A percentile compares a stretch with the other conserved stretches of the same genome.
phyloP scores from a whole-genome alignment of 1,140 invertebrate genomes.

The Lepidotrigona ventralis region DNA sequence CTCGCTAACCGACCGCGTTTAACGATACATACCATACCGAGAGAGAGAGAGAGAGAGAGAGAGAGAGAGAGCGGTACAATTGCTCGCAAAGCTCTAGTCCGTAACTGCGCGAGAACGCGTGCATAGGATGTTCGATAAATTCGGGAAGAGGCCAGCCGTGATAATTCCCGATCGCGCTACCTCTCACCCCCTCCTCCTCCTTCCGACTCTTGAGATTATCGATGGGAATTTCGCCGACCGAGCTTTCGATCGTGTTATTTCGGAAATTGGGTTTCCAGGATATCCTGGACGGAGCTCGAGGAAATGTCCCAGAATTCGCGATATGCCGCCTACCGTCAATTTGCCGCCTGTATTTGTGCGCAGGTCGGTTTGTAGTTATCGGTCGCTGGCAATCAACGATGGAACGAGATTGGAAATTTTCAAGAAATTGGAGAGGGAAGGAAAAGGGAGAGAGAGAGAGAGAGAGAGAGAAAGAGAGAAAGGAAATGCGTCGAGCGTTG shows the following conservation, averaged over 20 bases:
- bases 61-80: slow-evolving; percentile 21
- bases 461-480: too few relatives aligned
- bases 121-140: slow-evolving; percentile 39
- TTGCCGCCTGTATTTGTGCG: too few relatives aligned
- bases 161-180: slow-evolving; percentile 1
- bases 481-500: background rate
- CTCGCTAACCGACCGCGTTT: slow-evolving; percentile 46
- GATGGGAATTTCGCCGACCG: background rate
- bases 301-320: background rate
- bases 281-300: background rate
- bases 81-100: slow-evolving; percentile 26
- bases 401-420: background rate
- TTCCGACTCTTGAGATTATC: background rate
- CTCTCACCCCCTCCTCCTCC: too few relatives aligned
- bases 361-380: background rate
- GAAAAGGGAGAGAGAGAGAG: too few relatives aligned
- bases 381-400: background rate
- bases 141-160: slow-evolving; percentile 23
- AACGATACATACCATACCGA: slow-evolving; percentile 33
- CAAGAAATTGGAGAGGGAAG: background rate
- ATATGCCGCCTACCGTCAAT: background rate
- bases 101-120: slow-evolving; percentile 32
- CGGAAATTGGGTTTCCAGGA: background rate
- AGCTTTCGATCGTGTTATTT: background rate
- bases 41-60: too few relatives aligned